Evolutionary conservation across 2,797 vertebrate species (phyloP).

Genomic region (Anguilla pacifica): DNA sequence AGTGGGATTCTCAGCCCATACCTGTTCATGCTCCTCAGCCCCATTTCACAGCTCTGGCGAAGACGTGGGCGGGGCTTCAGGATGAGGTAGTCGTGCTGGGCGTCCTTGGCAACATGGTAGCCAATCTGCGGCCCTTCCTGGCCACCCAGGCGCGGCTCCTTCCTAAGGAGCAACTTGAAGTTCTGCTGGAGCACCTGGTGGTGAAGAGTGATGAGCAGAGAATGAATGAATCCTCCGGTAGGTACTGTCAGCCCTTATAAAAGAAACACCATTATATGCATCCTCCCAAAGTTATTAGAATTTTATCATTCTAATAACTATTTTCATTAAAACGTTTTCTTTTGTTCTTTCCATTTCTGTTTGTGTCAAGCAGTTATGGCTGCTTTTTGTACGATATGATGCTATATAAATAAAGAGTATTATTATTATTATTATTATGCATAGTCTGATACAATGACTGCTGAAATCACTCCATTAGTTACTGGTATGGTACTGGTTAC

Average conservation of each 20-base stretch:
- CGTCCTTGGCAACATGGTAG: slow-evolving; percentile 69
- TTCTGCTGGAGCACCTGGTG: slow-evolving; percentile 68
- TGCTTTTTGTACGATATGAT: background rate
- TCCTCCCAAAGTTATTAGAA: background rate
- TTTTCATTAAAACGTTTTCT: background rate
- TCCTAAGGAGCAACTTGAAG: slow-evolving; percentile 65
- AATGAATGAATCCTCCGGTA: slow-evolving; percentile 76
- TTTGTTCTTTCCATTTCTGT: background rate
- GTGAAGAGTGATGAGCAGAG: slow-evolving; percentile 82
- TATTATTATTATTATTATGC: no score
- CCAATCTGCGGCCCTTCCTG: slow-evolving; percentile 75
- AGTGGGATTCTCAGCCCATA: background rate
- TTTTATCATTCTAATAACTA: background rate
- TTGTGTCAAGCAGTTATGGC: background rate
- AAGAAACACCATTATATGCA: background rate
- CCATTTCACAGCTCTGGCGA: slow-evolving; percentile 78
- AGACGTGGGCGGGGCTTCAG: slow-evolving; percentile 81
- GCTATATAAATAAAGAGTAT: no score
- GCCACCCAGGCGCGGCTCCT: slow-evolving; percentile 72
- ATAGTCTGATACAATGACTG: background rate
- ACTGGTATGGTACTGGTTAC: background rate
- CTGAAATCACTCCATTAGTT: no score
- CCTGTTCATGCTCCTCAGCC: slow-evolving; percentile 68
- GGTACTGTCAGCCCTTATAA: background rate
- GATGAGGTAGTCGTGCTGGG: slow-evolving; percentile 80